A percentile compares a stretch with the other conserved stretches of the same genome.
phyloP scores from a whole-genome alignment of 2,797 vertebrate species.

The Pangasius larnaudii region DNA sequence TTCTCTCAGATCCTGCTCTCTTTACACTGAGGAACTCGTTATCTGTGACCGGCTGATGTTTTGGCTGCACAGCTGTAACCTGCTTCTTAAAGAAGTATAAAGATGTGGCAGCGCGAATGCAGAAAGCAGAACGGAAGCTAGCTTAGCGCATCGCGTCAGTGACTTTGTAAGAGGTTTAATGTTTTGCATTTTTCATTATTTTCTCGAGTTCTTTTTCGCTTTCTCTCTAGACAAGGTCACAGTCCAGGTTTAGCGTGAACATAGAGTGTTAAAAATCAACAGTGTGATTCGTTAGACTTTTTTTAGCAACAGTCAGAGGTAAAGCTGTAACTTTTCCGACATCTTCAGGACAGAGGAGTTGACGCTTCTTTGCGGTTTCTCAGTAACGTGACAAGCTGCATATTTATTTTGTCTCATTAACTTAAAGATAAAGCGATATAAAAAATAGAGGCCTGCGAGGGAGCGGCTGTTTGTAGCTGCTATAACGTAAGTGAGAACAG shows the following conservation, averaged over 20 bases:
- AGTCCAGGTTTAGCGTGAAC: not conserved
- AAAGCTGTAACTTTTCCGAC: not conserved
- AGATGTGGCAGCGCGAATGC: not conserved
- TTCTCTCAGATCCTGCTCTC: not conserved
- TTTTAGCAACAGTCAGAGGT: not conserved
- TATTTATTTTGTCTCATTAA: not conserved
- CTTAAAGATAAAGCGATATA: too few species aligned
- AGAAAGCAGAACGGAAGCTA: not conserved
- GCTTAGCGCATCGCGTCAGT: not conserved
- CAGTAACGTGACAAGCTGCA: not conserved
- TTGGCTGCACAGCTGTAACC: not conserved
- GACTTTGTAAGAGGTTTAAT: not conserved
- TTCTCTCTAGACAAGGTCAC: not conserved
- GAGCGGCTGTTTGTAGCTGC: too few species aligned
- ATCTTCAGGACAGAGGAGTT: not conserved
- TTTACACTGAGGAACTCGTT: slow-evolving; percentile 1
- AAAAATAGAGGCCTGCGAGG: too few species aligned
- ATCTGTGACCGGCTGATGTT: not conserved
- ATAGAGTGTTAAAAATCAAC: not conserved
- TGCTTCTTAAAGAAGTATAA: not conserved
- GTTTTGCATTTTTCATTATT: not conserved
- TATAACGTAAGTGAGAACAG: too few species aligned
- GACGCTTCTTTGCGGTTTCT: too few species aligned
- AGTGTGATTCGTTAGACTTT: not conserved
- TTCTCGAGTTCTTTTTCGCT: not conserved